Conservation (phyloP, 1,140 invertebrate genomes). For the Thalassaphorura encarpata region DNA sequence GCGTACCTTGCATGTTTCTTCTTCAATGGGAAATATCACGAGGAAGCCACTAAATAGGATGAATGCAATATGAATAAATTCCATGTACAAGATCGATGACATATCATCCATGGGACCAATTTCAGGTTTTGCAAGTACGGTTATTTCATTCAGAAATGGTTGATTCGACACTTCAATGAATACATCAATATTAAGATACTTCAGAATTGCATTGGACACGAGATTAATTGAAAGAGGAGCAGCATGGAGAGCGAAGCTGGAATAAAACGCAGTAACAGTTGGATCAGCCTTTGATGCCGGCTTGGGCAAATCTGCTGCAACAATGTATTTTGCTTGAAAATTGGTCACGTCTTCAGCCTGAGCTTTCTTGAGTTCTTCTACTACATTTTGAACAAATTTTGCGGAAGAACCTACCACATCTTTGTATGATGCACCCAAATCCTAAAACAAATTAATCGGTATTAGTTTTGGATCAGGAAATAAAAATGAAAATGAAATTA, state of each 20-base stretch:
- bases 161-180: constrained; percentile 52
- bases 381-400: too few relatives aligned
- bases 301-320: not conserved
- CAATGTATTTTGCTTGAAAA: not conserved
- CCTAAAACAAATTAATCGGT: not conserved
- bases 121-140: constrained; percentile 14
- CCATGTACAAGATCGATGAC: constrained; percentile 11
- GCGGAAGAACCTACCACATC: not conserved
- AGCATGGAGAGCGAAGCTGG: constrained; percentile 53
- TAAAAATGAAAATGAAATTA: too few relatives aligned
- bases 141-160: constrained; percentile 45
- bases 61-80: constrained; percentile 35
- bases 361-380: too few relatives aligned
- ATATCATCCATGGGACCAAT: constrained; percentile 29
- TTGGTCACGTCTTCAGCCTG: not conserved
- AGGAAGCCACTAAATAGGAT: constrained; percentile 61
- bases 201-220: constrained; percentile 47
- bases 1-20: constrained; percentile 39
- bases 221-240: constrained; percentile 50
- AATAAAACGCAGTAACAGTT: constrained; percentile 37
- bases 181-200: constrained; percentile 38
- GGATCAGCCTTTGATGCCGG: not conserved
- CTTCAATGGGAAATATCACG: constrained; percentile 56
- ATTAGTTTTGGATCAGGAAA: too few relatives aligned
- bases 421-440: not conserved